A percentile compares a stretch with the other conserved stretches of the same genome.
Conservation (phyloP, 2,113 vertebrate genomes). For the Heptranchias perlo region DNA sequence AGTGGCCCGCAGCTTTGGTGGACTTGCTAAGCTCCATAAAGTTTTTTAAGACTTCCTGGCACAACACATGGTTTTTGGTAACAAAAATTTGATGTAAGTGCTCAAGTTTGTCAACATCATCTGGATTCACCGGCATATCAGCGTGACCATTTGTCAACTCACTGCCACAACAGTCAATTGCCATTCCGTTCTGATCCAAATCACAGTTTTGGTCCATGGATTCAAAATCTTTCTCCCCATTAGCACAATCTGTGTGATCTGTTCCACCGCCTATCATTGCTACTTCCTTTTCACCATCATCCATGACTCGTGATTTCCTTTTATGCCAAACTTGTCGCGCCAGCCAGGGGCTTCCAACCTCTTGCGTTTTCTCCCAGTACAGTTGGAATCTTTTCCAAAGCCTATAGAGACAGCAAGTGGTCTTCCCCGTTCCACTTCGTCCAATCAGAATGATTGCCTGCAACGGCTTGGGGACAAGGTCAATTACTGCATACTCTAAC, state of each 20-base stretch:
- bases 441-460: slow-evolving; percentile 72
- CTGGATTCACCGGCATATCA: fast-evolving
- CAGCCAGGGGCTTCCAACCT: slow-evolving; percentile 56
- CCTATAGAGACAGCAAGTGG: slow-evolving; percentile 67
- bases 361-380: slow-evolving; percentile 60
- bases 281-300: slow-evolving; percentile 26
- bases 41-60: slow-evolving; percentile 68
- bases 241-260: neutral
- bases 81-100: slow-evolving; percentile 69
- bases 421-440: slow-evolving; percentile 70
- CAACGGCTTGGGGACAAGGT: slow-evolving; percentile 61
- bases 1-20: slow-evolving; percentile 61
- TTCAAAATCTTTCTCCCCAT: neutral
- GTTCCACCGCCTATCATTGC: slow-evolving; percentile 43
- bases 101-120: slow-evolving; percentile 47
- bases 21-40: slow-evolving; percentile 70
- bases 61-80: slow-evolving; percentile 71
- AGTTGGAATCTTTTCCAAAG: slow-evolving; percentile 67
- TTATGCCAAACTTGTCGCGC: slow-evolving; percentile 55
- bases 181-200: neutral
- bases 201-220: neutral
- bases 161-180: neutral
- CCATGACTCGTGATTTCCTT: slow-evolving; percentile 41
- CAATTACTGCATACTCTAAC: slow-evolving; percentile 63
- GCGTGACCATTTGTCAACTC: slow-evolving; percentile 40